Evolutionary conservation across 2,113 vertebrate genomes (phyloP).

Genomic region (Meles meles): DNA sequence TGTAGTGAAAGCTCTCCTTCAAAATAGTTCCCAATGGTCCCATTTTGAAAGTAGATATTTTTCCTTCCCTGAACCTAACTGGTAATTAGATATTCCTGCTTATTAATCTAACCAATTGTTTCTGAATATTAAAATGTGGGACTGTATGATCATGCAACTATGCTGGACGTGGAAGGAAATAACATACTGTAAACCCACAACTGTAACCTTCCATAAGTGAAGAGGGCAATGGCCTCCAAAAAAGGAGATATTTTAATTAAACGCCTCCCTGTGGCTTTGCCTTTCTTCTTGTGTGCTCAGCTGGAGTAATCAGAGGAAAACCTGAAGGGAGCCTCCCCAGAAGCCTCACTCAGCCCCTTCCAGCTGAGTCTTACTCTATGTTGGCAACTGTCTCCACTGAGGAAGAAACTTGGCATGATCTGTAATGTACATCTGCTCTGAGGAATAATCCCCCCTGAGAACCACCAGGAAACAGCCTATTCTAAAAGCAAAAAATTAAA

Average conservation of each 20-base stretch:
- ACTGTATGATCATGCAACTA: neutral
- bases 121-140: slow-evolving; percentile 51
- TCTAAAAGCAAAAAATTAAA: neutral
- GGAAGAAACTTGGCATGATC: slow-evolving; percentile 63
- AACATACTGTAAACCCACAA: slow-evolving; percentile 32
- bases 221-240: slow-evolving; percentile 24
- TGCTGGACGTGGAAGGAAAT: neutral
- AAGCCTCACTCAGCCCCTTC: slow-evolving; percentile 70
- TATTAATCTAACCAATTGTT: neutral
- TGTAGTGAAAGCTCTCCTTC: neutral
- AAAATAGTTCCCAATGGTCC: neutral
- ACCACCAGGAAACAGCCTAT: slow-evolving; percentile 42
- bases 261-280: slow-evolving; percentile 68
- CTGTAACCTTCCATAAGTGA: neutral
- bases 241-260: slow-evolving; percentile 70
- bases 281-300: slow-evolving; percentile 79
- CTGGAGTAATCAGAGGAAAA: slow-evolving; percentile 79
- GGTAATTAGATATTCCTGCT: slow-evolving; percentile 38
- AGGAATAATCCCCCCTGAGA: slow-evolving; percentile 52
- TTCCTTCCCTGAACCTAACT: neutral
- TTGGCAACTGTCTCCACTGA: slow-evolving; percentile 65
- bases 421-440: slow-evolving; percentile 68
- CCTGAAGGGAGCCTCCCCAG: slow-evolving; percentile 70
- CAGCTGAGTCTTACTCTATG: slow-evolving; percentile 76
- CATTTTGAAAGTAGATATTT: neutral